Conservation (phyloP, 2,888 invertebrate species). For the Galeruca laticollis region DNA sequence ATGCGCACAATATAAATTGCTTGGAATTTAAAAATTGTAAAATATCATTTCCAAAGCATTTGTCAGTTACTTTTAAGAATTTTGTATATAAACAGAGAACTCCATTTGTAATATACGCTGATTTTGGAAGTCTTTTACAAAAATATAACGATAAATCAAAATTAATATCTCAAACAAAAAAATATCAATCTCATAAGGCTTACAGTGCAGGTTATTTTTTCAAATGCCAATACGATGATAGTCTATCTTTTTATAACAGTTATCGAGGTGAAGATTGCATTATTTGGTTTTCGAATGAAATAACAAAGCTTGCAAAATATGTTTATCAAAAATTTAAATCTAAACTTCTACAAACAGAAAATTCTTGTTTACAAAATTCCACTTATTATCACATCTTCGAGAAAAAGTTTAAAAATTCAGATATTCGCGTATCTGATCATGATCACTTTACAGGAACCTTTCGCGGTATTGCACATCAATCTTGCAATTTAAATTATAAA, state of each 20-base stretch:
- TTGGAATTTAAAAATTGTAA: too few relatives aligned
- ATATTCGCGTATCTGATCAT: constrained; percentile 53
- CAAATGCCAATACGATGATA: constrained; percentile 50
- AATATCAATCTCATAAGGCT: too few relatives aligned
- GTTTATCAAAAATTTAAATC: constrained; percentile 38
- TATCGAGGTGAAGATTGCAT: constrained; percentile 36
- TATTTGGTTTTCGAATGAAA: constrained; percentile 47
- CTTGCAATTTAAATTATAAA: constrained; percentile 58
- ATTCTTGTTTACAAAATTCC: neutral
- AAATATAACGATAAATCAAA: too few relatives aligned
- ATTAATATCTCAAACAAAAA: too few relatives aligned
- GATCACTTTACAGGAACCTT: constrained; percentile 54
- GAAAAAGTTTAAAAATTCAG: constrained; percentile 30
- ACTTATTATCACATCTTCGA: constrained; percentile 49
- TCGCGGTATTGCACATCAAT: constrained; percentile 52
- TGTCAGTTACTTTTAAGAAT: too few relatives aligned
- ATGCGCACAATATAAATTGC: too few relatives aligned
- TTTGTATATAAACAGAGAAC: too few relatives aligned
- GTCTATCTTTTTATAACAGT: constrained; percentile 42
- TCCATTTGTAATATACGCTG: too few relatives aligned
- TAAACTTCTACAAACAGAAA: constrained; percentile 40
- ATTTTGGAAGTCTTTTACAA: too few relatives aligned
- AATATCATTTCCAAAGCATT: too few relatives aligned
- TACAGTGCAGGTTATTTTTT: constrained; percentile 51
- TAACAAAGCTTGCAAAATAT: constrained; percentile 40